A percentile compares a stretch with the other conserved stretches of the same genome.
Conservation (phyloP, 2,888 invertebrate genomes). For the Dusona sp. region DNA sequence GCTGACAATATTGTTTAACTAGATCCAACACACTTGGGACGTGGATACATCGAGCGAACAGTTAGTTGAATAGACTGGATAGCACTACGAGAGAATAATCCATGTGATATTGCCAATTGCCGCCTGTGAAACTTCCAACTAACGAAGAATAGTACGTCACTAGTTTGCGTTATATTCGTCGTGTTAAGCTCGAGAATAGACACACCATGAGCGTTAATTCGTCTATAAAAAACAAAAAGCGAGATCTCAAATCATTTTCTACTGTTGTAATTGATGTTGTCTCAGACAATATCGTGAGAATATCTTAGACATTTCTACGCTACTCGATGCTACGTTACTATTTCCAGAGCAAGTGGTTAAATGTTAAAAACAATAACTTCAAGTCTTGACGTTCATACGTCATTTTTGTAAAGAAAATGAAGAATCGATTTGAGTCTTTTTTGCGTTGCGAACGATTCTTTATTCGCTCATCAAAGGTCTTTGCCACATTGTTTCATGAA, state of each 20-base stretch:
- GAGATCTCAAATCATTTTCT: not conserved
- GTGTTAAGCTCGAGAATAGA: not conserved
- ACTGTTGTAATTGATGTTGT: not conserved
- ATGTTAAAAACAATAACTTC: not conserved
- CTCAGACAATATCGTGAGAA: not conserved
- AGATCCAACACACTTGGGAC: conserved; percentile 18
- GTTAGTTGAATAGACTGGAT: conserved; percentile 17
- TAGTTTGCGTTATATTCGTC: not conserved
- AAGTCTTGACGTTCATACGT: not conserved
- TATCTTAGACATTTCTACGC: not conserved
- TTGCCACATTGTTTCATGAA: not conserved
- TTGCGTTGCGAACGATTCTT: not conserved
- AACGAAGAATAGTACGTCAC: conserved; percentile 13
- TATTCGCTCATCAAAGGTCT: not conserved
- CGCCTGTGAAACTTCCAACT: conserved; percentile 41
- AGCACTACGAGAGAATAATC: conserved; percentile 3
- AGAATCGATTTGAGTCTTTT: not conserved
- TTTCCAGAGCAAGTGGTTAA: not conserved
- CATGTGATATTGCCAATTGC: conserved; percentile 39
- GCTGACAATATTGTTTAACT: conserved; percentile 23
- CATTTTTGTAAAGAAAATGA: not conserved
- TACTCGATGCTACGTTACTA: not conserved
- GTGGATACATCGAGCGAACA: not conserved
- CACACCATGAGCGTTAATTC: not conserved
- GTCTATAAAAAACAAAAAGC: not conserved